A percentile compares a stretch with the other conserved stretches of the same genome.
phyloP scores from a whole-genome alignment of 2,113 vertebrate species.

The Elaphurus davidianus region DNA sequence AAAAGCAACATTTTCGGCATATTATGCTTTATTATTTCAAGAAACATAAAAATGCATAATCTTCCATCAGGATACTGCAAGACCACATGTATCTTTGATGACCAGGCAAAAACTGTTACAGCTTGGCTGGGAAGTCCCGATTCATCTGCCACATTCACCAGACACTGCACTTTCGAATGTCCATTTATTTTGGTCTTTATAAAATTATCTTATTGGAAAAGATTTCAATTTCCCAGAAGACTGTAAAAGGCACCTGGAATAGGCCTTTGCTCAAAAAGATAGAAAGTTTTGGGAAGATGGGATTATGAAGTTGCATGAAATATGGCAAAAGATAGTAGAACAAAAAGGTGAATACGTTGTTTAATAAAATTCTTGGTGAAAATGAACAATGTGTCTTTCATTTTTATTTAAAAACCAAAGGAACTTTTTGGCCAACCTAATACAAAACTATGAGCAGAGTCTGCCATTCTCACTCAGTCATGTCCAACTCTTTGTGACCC shows the following conservation, averaged over 20 bases:
- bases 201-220: not conserved
- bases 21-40: not conserved
- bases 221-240: not conserved
- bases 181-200: not conserved
- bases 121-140: not conserved
- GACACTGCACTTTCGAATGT: not conserved
- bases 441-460: not conserved
- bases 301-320: not conserved
- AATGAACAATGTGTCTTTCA: not conserved
- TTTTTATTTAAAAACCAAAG: not conserved
- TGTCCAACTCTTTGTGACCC: not conserved
- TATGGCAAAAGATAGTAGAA: not conserved
- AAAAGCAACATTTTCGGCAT: not conserved
- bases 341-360: not conserved
- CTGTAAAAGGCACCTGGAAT: not conserved
- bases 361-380: not conserved
- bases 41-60: not conserved
- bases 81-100: not conserved
- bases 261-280: not conserved
- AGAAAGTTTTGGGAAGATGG: not conserved
- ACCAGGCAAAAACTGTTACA: not conserved
- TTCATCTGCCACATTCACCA: not conserved
- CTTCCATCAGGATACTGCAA: not conserved
- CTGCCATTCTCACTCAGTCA: not conserved
- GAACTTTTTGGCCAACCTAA: not conserved